A percentile compares a stretch with the other conserved stretches of the same genome.
phyloP scores from a whole-genome alignment of 2,797 vertebrate genomes.

The Sardinella longiceps region DNA sequence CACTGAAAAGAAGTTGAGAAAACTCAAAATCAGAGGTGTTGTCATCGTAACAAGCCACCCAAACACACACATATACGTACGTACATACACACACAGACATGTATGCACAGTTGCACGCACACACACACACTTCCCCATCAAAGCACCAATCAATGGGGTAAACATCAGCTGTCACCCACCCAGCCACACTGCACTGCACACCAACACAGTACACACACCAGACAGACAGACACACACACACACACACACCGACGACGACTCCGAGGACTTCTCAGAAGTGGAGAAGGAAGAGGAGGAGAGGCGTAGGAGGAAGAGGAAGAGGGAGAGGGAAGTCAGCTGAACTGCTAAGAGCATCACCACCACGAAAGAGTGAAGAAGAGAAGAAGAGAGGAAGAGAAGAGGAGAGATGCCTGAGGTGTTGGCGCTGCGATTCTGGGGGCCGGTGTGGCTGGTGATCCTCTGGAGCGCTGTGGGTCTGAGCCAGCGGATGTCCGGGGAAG shows the following conservation, averaged over 20 bases:
- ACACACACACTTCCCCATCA: neutral
- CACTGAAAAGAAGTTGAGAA: conserved; percentile 47
- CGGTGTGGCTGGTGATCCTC: neutral
- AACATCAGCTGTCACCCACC: conserved; percentile 27
- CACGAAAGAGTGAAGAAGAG: neutral
- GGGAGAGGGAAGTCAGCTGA: neutral
- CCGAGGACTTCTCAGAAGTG: neutral
- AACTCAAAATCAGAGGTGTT: conserved; percentile 70
- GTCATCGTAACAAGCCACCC: conserved; percentile 77
- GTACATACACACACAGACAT: conserved; percentile 34
- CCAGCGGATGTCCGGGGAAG: neutral
- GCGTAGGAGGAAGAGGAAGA: neutral
- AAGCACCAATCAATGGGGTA: conserved; percentile 72
- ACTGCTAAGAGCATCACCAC: neutral
- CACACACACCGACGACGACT: neutral
- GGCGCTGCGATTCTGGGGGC: neutral
- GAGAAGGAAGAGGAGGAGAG: conserved; percentile 23
- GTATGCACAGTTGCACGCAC: neutral
- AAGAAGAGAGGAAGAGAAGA: neutral
- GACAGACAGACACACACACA: conserved; percentile 32
- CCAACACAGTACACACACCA: conserved; percentile 55
- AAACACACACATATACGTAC: conserved; percentile 22
- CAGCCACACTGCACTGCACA: conserved; percentile 52
- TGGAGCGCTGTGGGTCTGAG: conserved; percentile 14
- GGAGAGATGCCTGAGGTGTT: neutral